phyloP scores from a whole-genome alignment of 1,140 invertebrate genomes.

The Bombus superbus region DNA sequence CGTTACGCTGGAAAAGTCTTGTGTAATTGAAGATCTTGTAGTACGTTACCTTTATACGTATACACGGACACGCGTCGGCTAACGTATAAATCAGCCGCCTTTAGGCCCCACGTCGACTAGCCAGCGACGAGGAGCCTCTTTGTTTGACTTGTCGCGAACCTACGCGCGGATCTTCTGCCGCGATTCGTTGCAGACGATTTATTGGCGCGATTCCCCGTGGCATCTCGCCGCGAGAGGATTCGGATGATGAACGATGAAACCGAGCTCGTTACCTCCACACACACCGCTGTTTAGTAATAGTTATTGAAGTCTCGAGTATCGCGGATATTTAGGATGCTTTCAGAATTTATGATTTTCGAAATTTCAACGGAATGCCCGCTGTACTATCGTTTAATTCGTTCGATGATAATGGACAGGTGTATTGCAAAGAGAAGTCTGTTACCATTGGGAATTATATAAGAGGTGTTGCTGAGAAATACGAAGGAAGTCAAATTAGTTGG shows the following conservation, averaged over 20 bases:
- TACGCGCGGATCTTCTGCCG: slow-evolving; percentile 59
- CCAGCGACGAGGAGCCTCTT: slow-evolving; percentile 27
- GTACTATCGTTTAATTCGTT: too few species aligned
- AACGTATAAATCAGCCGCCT: slow-evolving; percentile 50
- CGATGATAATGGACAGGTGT: too few species aligned
- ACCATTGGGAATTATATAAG: too few species aligned
- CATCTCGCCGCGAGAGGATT: slow-evolving; percentile 26
- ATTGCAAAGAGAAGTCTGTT: too few species aligned
- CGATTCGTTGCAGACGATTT: slow-evolving; percentile 73
- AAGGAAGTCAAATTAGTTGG: too few species aligned
- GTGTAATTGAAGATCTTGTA: slow-evolving; percentile 46
- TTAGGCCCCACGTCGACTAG: slow-evolving; percentile 7
- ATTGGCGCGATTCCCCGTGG: slow-evolving; percentile 65
- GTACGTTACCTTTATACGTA: slow-evolving; percentile 36
- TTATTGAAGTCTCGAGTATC: neutral
- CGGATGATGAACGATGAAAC: slow-evolving; percentile 34
- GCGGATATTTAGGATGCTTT: too few species aligned
- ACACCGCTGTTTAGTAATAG: slow-evolving; percentile 4
- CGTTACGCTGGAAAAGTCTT: slow-evolving; percentile 52
- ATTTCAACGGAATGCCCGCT: too few species aligned
- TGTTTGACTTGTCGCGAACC: slow-evolving; percentile 51
- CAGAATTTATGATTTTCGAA: too few species aligned
- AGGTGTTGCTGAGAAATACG: too few species aligned
- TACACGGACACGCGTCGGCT: slow-evolving; percentile 26
- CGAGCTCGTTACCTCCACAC: slow-evolving; percentile 1